Evolutionary conservation across 2,888 invertebrate genomes (phyloP), one percentile per base, ranked within the genome.

Genomic region (Allygus modestus): DNA sequence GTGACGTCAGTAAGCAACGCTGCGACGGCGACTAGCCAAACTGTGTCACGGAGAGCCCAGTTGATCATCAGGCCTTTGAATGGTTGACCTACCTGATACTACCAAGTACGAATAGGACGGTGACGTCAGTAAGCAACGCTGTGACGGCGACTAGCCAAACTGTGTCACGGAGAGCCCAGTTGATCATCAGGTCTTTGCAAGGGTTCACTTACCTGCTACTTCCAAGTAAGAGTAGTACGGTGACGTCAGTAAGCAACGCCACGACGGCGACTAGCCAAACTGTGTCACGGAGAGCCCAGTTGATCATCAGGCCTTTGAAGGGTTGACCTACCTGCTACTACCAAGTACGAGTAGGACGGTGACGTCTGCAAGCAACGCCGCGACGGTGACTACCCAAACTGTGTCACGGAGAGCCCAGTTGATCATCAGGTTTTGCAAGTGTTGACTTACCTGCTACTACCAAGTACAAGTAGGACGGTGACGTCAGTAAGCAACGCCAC

Each of bases 361-460:
- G 33, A 93, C 89, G 88, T 94, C 94, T 46, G 85, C 94, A 9
- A 94, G 90, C 15, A 94, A 91, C 0, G 94, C 94, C 7, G 93
- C 91, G 85, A 94, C 92, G 1, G 91, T 91, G 83, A 91, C 91
- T 85, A 91, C 90, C 94, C 94, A 95, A 7, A 94, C 93, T 5
- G 93, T 93, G 87, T 93, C 89, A 86, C 93, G 89, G 31, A 93
- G 90, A 54, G 89, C 90, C 90, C 92, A 91, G 88, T 92, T 92
- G 73, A 93, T 93, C 92, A 94, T 93, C 43, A 94, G 91, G 88
- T 94, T 94, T 88, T 94, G 94, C 89, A 94, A 94, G 0, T 94
- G 94, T 88, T 93, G 12, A 51, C 51, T n/a, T n/a, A 51, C 51
- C 51, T 51, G n/a, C 51, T 51, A 17, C 51, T 51, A 17, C 71